phyloP scores from a whole-genome alignment of 1,140 invertebrate genomes.

The Drosophila sulfurigaster region DNA sequence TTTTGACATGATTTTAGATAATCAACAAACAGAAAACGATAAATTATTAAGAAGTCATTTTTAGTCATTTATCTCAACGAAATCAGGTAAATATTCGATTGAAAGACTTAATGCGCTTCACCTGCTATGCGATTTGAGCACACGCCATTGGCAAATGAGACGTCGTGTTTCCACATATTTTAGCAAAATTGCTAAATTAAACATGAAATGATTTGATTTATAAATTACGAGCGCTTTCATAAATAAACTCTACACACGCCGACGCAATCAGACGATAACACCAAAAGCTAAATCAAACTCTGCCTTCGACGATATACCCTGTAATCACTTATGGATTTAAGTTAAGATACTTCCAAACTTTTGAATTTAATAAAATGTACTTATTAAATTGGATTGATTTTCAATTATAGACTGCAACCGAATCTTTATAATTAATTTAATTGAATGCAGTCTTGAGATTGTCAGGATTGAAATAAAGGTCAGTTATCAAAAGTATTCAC shows the following conservation, averaged over 20 bases:
- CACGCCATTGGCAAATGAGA: not conserved
- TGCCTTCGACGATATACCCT: not conserved
- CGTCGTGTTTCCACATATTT: conserved; percentile 33
- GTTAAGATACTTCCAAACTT: not conserved
- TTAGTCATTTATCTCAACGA: not conserved
- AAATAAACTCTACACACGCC: conserved; percentile 50
- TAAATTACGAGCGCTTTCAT: conserved; percentile 50
- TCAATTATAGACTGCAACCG: too few relatives aligned
- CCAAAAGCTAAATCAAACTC: not conserved
- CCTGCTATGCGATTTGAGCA: not conserved
- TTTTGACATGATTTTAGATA: not conserved
- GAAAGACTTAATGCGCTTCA: not conserved
- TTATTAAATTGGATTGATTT: not conserved
- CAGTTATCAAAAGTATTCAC: too few relatives aligned
- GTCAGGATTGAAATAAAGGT: too few relatives aligned
- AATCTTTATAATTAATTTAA: not conserved
- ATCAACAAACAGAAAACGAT: not conserved
- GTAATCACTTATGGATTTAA: not conserved
- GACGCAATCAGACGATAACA: conserved; percentile 16
- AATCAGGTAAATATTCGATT: not conserved
- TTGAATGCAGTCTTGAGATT: not conserved
- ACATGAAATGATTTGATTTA: conserved; percentile 45
- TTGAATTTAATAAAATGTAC: not conserved
- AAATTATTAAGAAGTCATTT: not conserved
- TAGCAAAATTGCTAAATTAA: conserved; percentile 41